phyloP scores from a whole-genome alignment of 2,797 vertebrate genomes.

The Hoplostethus atlanticus region DNA sequence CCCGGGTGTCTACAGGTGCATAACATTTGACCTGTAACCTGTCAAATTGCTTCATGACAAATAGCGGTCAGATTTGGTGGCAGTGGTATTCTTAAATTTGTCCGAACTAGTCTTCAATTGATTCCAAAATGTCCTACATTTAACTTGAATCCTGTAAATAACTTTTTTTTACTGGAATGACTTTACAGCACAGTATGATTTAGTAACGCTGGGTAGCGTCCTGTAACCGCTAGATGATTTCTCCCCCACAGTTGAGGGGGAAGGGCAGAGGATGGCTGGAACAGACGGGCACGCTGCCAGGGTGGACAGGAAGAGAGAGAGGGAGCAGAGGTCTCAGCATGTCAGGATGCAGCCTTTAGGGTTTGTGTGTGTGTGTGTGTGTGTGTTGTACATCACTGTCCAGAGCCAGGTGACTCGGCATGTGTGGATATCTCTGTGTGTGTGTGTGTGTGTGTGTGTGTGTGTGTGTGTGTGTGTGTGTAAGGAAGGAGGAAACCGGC shows the following conservation, averaged over 20 bases:
- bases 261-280: conserved; percentile 40
- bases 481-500: conserved; percentile 34
- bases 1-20: neutral
- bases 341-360: conserved; percentile 60
- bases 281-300: conserved; percentile 42
- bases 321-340: conserved; percentile 34
- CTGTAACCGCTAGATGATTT: conserved; percentile 36
- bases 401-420: neutral
- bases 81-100: too few species aligned
- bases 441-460: conserved; percentile 1
- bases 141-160: neutral
- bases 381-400: neutral
- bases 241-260: neutral
- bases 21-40: neutral
- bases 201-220: too few species aligned
- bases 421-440: conserved; percentile 6
- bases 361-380: conserved; percentile 5
- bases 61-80: too few species aligned
- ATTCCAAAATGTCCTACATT: neutral
- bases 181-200: too few species aligned
- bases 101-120: too few species aligned
- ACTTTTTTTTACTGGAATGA: too few species aligned
- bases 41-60: too few species aligned
- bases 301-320: conserved; percentile 45
- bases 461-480: conserved; percentile 22